These are phyloP conservation scores for Myzus persicae DNA, from an alignment of 1,140 invertebrate genomes.

Conservation along the genomic window DNA sequence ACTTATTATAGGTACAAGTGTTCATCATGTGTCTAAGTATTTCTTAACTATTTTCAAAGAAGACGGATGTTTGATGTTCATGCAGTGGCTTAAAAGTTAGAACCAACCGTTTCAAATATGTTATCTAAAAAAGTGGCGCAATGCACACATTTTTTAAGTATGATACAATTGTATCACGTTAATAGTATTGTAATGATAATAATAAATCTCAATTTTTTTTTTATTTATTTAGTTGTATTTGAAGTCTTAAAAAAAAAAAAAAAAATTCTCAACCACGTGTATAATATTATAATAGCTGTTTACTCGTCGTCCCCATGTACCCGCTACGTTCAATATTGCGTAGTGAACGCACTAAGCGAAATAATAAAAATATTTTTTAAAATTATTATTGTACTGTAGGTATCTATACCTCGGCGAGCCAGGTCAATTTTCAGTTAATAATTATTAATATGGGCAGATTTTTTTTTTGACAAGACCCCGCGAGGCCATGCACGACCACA, in stretches of 20 bases:
- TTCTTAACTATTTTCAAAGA: too few species aligned
- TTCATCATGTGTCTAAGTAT: too few species aligned
- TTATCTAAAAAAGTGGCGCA: neutral
- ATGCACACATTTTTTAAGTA: neutral
- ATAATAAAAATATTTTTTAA: neutral
- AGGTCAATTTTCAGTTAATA: neutral
- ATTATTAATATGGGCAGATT: neutral
- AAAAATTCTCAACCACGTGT: neutral
- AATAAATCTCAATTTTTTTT: too few species aligned
- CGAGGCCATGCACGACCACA: too few species aligned
- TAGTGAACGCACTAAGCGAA: neutral
- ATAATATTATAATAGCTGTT: neutral
- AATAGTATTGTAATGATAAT: neutral
- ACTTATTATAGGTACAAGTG: too few species aligned
- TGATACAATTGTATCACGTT: neutral
- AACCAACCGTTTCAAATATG: neutral
- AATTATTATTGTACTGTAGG: neutral
- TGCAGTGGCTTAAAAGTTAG: too few species aligned
- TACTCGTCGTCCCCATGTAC: neutral
- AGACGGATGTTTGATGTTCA: too few species aligned
- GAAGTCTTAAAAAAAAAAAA: too few species aligned
- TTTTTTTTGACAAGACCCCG: neutral
- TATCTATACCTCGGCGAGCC: neutral
- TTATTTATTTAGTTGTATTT: too few species aligned
- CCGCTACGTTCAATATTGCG: neutral